phyloP scores from a whole-genome alignment of 1,140 invertebrate species.

The Pentalonia nigronervosa region DNA sequence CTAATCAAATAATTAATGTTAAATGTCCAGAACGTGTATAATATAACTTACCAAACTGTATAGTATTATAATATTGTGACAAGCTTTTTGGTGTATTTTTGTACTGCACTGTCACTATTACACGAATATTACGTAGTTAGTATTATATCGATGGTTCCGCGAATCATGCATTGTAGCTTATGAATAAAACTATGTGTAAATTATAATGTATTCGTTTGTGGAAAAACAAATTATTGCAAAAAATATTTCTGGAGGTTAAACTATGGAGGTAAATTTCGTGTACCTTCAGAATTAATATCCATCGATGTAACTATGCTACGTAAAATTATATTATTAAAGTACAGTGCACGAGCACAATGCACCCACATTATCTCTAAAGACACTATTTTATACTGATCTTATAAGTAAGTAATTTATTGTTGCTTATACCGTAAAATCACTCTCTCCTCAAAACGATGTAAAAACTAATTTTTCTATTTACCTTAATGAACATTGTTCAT shows the following conservation, averaged over 20 bases:
- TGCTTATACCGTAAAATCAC: not conserved
- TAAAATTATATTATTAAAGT: not conserved
- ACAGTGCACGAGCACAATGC: not conserved
- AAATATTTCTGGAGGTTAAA: not conserved
- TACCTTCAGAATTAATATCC: not conserved
- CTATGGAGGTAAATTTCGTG: not conserved
- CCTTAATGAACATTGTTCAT: too few species aligned
- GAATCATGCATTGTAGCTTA: not conserved
- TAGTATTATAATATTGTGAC: not conserved
- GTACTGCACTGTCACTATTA: not conserved
- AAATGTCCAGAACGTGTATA: not conserved
- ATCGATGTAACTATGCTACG: not conserved
- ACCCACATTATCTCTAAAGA: not conserved
- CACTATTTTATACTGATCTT: not conserved
- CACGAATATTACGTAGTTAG: not conserved
- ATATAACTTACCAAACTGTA: not conserved
- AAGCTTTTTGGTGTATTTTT: not conserved
- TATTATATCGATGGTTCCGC: not conserved
- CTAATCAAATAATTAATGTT: too few species aligned
- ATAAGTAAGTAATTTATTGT: too few species aligned
- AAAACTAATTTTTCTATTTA: not conserved
- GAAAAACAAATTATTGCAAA: not conserved
- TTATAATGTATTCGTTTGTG: not conserved
- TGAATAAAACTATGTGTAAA: not conserved
- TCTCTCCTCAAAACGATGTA: not conserved